phyloP scores from a whole-genome alignment of 2,888 invertebrate species.

The Iphiclides podalirius region DNA sequence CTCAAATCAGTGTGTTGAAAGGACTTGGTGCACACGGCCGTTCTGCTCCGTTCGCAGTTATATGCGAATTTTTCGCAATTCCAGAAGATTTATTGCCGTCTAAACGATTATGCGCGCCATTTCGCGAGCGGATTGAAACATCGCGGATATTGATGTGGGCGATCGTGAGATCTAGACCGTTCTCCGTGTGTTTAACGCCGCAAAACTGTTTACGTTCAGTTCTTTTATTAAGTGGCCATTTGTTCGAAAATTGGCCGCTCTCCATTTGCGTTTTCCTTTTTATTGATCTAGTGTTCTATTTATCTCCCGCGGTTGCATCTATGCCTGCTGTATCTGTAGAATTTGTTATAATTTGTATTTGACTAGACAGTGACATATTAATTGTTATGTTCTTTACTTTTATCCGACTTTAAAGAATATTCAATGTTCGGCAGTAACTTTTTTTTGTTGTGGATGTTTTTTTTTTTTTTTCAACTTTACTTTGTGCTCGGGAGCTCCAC shows the following conservation, averaged over 20 bases:
- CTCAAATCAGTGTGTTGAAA: too few species aligned
- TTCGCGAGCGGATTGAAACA: conserved; percentile 9
- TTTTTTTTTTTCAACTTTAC: too few species aligned
- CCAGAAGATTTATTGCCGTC: conserved; percentile 9
- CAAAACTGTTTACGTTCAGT: background rate
- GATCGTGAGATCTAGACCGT: background rate
- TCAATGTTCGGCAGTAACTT: too few species aligned
- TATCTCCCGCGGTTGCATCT: too few species aligned
- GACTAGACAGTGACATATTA: too few species aligned
- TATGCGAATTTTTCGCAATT: conserved; percentile 9
- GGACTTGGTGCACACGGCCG: background rate
- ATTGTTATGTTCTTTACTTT: too few species aligned
- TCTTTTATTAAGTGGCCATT: background rate
- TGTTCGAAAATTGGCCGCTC: background rate
- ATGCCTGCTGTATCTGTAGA: background rate
- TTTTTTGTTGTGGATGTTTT: too few species aligned
- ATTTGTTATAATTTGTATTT: too few species aligned
- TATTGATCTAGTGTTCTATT: background rate
- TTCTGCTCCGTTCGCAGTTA: background rate
- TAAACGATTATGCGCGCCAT: conserved; percentile 9
- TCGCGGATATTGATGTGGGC: conserved; percentile 3
- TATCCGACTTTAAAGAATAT: too few species aligned
- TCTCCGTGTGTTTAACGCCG: background rate
- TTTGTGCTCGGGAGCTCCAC: too few species aligned
- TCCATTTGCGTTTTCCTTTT: background rate